Evolutionary conservation across 2,113 vertebrate genomes (phyloP).

Genomic region (Neopipo cinnamomea): DNA sequence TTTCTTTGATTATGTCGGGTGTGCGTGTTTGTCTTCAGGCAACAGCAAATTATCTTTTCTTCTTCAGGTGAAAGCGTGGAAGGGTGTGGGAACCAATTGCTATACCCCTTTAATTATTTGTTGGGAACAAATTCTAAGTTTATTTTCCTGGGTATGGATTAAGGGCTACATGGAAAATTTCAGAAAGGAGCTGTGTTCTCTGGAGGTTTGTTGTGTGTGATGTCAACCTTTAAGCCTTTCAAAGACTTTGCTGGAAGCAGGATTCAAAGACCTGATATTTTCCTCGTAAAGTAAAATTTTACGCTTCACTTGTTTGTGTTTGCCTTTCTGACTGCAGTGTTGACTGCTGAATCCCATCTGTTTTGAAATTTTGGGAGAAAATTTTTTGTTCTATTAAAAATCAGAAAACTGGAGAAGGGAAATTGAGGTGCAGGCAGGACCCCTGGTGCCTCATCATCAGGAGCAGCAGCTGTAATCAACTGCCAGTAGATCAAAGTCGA

Average conservation of each 20-base stretch:
- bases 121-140: not conserved
- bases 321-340: not conserved
- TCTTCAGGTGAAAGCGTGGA: not conserved
- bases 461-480: slow-evolving; percentile 36
- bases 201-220: not conserved
- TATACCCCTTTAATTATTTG: not conserved
- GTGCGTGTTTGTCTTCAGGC: not conserved
- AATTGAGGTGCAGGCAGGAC: not conserved
- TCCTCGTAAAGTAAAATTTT: not conserved
- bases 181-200: not conserved
- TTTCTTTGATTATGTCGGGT: not conserved
- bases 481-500: slow-evolving; percentile 35
- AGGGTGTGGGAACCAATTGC: not conserved
- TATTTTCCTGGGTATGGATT: not conserved
- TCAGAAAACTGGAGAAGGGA: not conserved
- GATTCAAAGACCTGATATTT: not conserved
- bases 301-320: not conserved
- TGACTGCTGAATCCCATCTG: not conserved
- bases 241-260: slow-evolving; percentile 23
- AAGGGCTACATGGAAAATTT: slow-evolving; percentile 3
- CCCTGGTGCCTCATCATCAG: not conserved
- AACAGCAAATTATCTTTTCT: not conserved
- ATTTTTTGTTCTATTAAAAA: not conserved
- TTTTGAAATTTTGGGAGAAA: not conserved
- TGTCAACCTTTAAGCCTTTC: slow-evolving; percentile 35